phyloP scores from a whole-genome alignment of 2,888 invertebrate genomes.

The Tenodera sinensis region DNA sequence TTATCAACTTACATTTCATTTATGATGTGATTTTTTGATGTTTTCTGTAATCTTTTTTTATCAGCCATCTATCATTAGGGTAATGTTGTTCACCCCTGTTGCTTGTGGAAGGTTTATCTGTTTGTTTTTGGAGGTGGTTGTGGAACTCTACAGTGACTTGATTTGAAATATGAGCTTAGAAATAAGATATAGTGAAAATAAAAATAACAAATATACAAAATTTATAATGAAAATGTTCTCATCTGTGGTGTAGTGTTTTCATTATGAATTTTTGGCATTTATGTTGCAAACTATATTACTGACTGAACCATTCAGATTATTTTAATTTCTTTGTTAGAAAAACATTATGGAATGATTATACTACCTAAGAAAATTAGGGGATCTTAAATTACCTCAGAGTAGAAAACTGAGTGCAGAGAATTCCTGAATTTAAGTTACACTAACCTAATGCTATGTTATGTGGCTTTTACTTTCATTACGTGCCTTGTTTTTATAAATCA shows the following conservation, averaged over 20 bases:
- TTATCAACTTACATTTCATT: neutral
- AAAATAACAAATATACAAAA: neutral
- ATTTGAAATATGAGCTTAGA: neutral
- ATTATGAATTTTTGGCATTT: neutral
- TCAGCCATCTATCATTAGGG: neutral
- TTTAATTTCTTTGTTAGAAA: neutral
- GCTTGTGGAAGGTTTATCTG: neutral
- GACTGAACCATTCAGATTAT: neutral
- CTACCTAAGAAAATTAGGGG: neutral
- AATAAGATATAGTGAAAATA: neutral
- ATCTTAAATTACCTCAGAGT: neutral
- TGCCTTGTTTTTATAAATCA: slow-evolving; percentile 15
- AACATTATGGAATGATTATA: neutral
- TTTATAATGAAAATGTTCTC: neutral
- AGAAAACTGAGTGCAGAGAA: neutral
- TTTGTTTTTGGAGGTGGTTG: neutral
- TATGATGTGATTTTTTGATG: neutral
- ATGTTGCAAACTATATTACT: neutral
- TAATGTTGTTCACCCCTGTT: slow-evolving; percentile 7
- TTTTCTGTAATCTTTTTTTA: slow-evolving; percentile 10
- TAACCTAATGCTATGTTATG: neutral
- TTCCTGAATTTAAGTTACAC: neutral
- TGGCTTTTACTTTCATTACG: neutral
- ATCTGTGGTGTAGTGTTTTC: neutral
- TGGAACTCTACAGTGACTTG: neutral